phyloP scores from a whole-genome alignment of 2,888 invertebrate genomes.

The Pterostichus madidus region DNA sequence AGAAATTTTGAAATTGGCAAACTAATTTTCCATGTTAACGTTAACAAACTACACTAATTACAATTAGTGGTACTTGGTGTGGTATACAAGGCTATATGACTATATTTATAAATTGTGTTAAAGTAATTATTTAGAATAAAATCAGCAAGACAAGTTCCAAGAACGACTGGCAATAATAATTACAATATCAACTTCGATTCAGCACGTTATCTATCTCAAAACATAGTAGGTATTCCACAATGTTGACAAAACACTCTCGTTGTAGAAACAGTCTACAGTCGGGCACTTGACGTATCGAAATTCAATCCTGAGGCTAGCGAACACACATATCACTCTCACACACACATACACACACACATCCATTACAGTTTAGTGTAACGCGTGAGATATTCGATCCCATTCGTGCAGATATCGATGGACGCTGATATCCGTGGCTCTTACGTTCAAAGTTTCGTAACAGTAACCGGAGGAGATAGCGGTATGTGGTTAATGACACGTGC shows the following conservation, averaged over 20 bases:
- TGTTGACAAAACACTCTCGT: conserved; percentile 46
- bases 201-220: conserved; percentile 20
- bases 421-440: conserved; percentile 20
- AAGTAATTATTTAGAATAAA: too few relatives aligned
- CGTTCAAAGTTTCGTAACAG: conserved; percentile 17
- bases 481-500: not conserved
- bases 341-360: not conserved
- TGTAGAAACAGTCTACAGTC: conserved; percentile 2
- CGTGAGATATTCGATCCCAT: conserved; percentile 20
- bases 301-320: conserved; percentile 40
- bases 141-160: not conserved
- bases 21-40: too few relatives aligned
- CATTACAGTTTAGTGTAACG: conserved; percentile 12
- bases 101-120: too few relatives aligned
- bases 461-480: not conserved
- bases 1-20: too few relatives aligned
- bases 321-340: conserved; percentile 1
- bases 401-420: conserved; percentile 28
- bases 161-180: not conserved
- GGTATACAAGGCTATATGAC: too few relatives aligned
- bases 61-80: too few relatives aligned
- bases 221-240: not conserved
- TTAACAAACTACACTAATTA: too few relatives aligned
- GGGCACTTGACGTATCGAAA: conserved; percentile 50
- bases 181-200: not conserved